Percentiles rank a stretch among this genome's conserved stretches.
Conservation (phyloP, 2,113 vertebrate species). For the Hippocampus abdominalis region DNA sequence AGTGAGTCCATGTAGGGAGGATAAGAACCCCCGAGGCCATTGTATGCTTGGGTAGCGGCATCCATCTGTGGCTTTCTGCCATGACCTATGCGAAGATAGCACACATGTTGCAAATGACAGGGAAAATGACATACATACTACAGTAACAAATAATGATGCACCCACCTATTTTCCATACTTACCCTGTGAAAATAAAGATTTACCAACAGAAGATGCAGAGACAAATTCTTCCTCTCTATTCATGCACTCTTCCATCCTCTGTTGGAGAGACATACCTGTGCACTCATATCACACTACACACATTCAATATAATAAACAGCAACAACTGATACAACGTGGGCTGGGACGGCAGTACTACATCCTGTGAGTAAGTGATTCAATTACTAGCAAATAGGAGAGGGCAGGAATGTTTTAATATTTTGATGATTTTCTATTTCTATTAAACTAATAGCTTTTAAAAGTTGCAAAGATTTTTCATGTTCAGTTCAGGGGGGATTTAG, state of each 20-base stretch:
- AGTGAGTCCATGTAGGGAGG: neutral
- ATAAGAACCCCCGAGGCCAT: neutral
- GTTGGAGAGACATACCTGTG: conserved; percentile 16
- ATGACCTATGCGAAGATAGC: conserved; percentile 24
- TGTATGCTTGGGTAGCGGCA: conserved; percentile 6
- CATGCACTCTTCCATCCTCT: conserved; percentile 46
- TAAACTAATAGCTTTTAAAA: no score
- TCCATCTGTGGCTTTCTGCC: conserved; percentile 7
- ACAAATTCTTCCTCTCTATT: conserved; percentile 24
- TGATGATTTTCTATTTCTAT: no score
- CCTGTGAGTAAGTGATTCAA: neutral
- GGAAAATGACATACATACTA: neutral
- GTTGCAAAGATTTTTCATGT: no score
- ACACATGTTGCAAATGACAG: neutral
- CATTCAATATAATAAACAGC: neutral
- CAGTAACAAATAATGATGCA: neutral
- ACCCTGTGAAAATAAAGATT: conserved; percentile 12
- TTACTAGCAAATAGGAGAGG: neutral
- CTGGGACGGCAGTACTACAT: no score
- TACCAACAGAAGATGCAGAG: conserved; percentile 14
- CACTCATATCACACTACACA: neutral
- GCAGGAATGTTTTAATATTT: no score
- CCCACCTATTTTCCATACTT: neutral
- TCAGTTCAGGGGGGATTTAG: no score
- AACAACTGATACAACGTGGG: neutral